Percentiles rank a stretch among this genome's conserved stretches.
These are phyloP conservation scores for Torymus texanus DNA, from an alignment of 2,888 invertebrate species.

Conservation along the genomic window DNA sequence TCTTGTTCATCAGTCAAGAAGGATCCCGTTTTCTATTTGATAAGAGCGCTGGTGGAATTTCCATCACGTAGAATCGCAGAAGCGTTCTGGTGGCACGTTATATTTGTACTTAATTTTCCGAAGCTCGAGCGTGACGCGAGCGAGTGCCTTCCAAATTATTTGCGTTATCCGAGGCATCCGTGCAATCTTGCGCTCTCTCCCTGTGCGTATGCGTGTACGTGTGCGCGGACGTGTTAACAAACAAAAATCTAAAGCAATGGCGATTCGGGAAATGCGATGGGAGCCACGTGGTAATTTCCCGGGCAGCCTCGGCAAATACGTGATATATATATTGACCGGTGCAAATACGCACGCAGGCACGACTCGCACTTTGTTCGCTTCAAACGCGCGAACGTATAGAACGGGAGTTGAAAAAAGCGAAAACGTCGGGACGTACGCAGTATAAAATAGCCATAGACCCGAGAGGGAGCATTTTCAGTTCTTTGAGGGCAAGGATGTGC, in stretches of 20 bases:
- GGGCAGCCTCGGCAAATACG: constrained; percentile 42
- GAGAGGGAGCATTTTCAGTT: neutral
- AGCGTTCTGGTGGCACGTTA: constrained; percentile 13
- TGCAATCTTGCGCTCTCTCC: neutral
- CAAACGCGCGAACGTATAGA: neutral
- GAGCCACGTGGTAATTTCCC: constrained; percentile 43
- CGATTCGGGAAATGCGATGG: constrained; percentile 27
- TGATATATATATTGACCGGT: neutral
- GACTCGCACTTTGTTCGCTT: neutral
- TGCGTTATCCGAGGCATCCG: constrained; percentile 14
- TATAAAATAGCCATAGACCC: no score
- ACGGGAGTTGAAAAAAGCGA: constrained; percentile 28
- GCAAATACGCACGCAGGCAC: constrained; percentile 14
- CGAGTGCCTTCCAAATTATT: constrained; percentile 39
- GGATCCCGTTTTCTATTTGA: no score
- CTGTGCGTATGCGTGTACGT: neutral
- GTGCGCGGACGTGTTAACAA: constrained; percentile 13
- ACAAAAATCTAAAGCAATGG: constrained; percentile 38
- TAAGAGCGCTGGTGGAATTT: no score
- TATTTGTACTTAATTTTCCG: constrained; percentile 46
- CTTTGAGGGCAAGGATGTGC: neutral
- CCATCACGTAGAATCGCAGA: constrained; percentile 13
- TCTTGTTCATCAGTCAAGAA: no score
- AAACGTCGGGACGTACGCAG: constrained; percentile 5
- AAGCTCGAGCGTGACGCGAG: neutral